These are phyloP conservation scores for Mechanitis mazaeus DNA, from an alignment of 2,888 invertebrate species.

Conservation along the genomic window DNA sequence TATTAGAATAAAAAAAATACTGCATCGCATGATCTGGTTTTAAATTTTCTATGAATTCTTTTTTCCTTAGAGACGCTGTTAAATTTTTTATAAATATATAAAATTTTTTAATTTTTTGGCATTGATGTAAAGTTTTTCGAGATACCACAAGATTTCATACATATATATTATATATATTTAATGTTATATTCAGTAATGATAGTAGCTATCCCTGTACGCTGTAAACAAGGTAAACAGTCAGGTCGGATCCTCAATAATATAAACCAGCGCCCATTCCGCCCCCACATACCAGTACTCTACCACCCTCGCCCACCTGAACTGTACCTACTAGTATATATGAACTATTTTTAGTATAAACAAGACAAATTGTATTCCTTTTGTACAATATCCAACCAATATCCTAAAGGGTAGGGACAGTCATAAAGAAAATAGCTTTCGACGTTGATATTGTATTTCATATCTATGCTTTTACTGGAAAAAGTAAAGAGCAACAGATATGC, in stretches of 20 bases:
- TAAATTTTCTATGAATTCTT: too few species aligned
- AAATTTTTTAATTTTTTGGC: too few species aligned
- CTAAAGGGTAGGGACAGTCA: conserved; percentile 30
- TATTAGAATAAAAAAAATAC: too few species aligned
- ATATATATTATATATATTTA: too few species aligned
- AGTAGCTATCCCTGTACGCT: conserved; percentile 29
- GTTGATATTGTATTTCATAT: conserved; percentile 20
- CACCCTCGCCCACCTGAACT: conserved; percentile 42
- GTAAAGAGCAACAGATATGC: not conserved
- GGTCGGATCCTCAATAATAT: conserved; percentile 67
- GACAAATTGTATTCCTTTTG: conserved; percentile 19
- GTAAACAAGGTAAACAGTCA: conserved; percentile 53
- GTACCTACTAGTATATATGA: conserved; percentile 31
- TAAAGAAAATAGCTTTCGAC: conserved; percentile 25
- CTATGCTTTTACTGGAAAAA: not conserved
- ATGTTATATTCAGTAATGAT: not conserved
- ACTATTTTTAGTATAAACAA: conserved; percentile 29
- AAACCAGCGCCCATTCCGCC: conserved; percentile 61
- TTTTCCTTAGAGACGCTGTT: too few species aligned
- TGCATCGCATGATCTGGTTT: too few species aligned
- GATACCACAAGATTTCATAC: too few species aligned
- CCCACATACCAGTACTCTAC: conserved; percentile 45
- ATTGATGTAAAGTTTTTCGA: too few species aligned
- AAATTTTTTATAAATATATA: too few species aligned
- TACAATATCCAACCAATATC: conserved; percentile 33